Base-by-base conservation (phyloP, 2,113 vertebrate genomes). In the Okapia johnstoni region DNA sequence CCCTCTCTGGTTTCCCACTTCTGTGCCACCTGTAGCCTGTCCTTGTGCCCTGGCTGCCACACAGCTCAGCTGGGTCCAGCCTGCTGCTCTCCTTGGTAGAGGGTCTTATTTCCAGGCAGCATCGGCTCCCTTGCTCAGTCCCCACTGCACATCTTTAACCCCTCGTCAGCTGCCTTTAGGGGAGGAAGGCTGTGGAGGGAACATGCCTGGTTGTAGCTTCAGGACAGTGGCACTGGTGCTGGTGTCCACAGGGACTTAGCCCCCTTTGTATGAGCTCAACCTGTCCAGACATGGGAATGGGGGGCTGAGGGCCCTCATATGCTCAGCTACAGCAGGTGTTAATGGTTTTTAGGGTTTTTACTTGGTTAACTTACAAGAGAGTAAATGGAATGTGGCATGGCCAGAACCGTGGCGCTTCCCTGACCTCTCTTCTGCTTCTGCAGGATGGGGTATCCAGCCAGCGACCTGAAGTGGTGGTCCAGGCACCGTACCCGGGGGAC, bases 221-320 rank as follows among this genome's bases (percentile, higher is more conserved):
- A 36, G 54, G 52, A 43, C 19, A 15, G 57, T 2, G 33, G 48
- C 25, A 46, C 28, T 15, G 1, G 3, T 3, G 19, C 19, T 11
- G 66, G 52, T 0, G 7, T 19, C 50, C 16, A 6, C 21, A 0
- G 57, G 1, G 33, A 28, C 25, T 2, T 58, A 0, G 66, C 57
- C 11, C 54, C 0, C 93, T 93, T 96, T 12, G 30, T 91, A 60
- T 4, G 0, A 21, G 28, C 1, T 2, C n/a, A 26, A 23, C 23
- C 79, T 7, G 12, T 4, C 3, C 0, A 4, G 14, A 5, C 40
- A 0, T 9, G 23, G 91, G 12, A 46, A 46, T 15, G 0, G 4
- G 14, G n/a, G 0, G 9, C 3, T 73, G 19, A 73, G 66, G 17
- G 19, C 66, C 66, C 48, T 58, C 26, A 50, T 5, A 0, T 2